phyloP scores from a whole-genome alignment of 1,140 invertebrate species.

The Anoplolepis gracilipes region DNA sequence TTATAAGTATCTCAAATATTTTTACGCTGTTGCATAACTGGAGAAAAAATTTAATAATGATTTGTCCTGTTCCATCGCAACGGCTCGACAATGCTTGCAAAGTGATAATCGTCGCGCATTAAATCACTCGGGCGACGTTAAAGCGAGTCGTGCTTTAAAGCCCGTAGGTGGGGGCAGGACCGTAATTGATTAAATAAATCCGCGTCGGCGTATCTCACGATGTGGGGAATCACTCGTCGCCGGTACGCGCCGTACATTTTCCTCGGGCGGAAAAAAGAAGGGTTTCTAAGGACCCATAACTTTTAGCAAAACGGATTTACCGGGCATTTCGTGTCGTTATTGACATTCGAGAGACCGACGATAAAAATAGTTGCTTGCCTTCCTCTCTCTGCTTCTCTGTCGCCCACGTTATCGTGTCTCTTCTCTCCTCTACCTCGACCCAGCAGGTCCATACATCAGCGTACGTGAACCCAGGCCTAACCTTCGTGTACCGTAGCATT shows the following conservation, averaged over 20 bases:
- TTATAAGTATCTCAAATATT: neutral
- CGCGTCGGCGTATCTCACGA: conserved; percentile 55
- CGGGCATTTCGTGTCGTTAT: conserved; percentile 42
- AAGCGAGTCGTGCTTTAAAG: conserved; percentile 35
- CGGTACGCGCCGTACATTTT: neutral
- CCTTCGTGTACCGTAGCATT: conserved; percentile 44
- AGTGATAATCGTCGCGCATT: conserved; percentile 37
- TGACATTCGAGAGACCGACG: conserved; percentile 41
- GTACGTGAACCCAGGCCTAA: neutral
- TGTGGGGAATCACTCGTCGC: conserved; percentile 47
- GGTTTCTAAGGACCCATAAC: conserved; percentile 43
- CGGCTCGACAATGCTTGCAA: neutral
- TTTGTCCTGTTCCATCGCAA: neutral
- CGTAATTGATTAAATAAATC: conserved; percentile 61
- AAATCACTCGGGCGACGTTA: conserved; percentile 35
- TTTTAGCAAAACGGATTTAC: conserved; percentile 42
- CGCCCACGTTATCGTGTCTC: neutral
- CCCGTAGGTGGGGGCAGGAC: too few species aligned
- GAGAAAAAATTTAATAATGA: neutral
- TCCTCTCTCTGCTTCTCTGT: neutral
- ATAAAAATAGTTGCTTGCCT: conserved; percentile 64
- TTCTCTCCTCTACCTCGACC: neutral
- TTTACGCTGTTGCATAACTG: neutral
- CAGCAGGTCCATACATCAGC: conserved; percentile 29
- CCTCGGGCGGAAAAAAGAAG: conserved; percentile 14